Conservation (phyloP, 2,797 vertebrate species). For the Distichodus sexfasciatus region DNA sequence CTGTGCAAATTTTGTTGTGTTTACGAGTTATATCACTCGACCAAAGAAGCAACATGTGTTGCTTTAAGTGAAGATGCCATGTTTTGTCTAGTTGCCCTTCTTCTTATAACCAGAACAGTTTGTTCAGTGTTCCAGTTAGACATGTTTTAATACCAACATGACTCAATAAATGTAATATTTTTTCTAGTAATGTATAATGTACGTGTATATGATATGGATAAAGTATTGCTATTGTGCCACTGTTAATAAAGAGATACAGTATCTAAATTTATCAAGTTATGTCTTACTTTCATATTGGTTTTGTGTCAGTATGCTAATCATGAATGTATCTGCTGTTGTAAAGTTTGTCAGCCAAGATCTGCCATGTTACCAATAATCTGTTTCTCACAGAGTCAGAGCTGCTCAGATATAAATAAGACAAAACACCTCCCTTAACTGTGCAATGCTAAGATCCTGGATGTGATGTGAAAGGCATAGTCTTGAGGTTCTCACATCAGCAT, state of each 20-base stretch:
- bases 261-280: background rate
- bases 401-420: too few species aligned
- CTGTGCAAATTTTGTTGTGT: constrained; percentile 18
- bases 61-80: background rate
- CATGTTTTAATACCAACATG: background rate
- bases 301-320: too few species aligned
- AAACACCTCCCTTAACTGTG: too few species aligned
- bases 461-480: too few species aligned
- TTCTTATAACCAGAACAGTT: constrained; percentile 5
- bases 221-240: constrained; percentile 28
- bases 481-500: too few species aligned
- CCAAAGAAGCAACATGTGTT: constrained; percentile 15
- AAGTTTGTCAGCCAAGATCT: too few species aligned
- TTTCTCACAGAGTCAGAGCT: too few species aligned
- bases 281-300: too few species aligned
- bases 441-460: too few species aligned
- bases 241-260: constrained; percentile 40
- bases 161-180: constrained; percentile 10
- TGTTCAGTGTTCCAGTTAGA: constrained; percentile 1
- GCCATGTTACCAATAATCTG: too few species aligned
- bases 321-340: too few species aligned
- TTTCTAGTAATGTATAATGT: constrained; percentile 23
- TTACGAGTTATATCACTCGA: constrained; percentile 7
- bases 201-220: constrained; percentile 30
- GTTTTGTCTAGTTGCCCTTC: background rate